Conservation (phyloP, 2,888 invertebrate species). For the Synergus laeviventris region DNA sequence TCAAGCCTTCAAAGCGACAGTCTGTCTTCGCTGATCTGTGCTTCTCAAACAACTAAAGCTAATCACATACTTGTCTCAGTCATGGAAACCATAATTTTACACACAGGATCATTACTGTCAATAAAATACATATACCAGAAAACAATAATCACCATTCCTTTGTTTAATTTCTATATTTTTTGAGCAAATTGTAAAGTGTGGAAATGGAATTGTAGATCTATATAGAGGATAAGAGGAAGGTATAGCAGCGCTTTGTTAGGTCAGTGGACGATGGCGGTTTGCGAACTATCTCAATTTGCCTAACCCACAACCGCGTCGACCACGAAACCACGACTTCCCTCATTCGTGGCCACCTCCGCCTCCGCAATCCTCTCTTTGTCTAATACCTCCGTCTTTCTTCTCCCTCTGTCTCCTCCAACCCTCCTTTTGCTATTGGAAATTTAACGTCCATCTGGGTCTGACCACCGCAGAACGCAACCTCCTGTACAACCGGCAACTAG, state of each 20-base stretch:
- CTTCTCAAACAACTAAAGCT: constrained; percentile 5
- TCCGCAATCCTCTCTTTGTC: constrained; percentile 45
- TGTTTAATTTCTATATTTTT: neutral
- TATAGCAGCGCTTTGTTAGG: constrained; percentile 57
- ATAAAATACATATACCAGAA: no score
- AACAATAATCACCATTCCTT: no score
- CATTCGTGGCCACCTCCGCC: constrained; percentile 57
- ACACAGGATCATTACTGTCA: neutral
- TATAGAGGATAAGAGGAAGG: neutral
- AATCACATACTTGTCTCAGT: neutral
- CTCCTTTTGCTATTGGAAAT: constrained; percentile 34
- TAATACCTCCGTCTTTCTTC: constrained; percentile 31
- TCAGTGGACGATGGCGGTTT: constrained; percentile 71
- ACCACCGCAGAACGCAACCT: constrained; percentile 32
- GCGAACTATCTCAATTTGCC: constrained; percentile 75
- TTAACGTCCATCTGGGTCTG: constrained; percentile 27
- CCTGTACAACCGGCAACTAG: constrained; percentile 16
- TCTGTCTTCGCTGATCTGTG: constrained; percentile 1
- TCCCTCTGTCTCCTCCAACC: constrained; percentile 14
- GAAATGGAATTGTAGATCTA: constrained; percentile 21
- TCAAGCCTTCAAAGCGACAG: neutral
- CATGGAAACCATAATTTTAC: neutral
- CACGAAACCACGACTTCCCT: constrained; percentile 70
- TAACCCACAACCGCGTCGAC: constrained; percentile 69
- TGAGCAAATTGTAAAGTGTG: constrained; percentile 7